These are phyloP conservation scores for Drosophila algonquin DNA, from an alignment of 2,888 invertebrate species.

Conservation along the genomic window DNA sequence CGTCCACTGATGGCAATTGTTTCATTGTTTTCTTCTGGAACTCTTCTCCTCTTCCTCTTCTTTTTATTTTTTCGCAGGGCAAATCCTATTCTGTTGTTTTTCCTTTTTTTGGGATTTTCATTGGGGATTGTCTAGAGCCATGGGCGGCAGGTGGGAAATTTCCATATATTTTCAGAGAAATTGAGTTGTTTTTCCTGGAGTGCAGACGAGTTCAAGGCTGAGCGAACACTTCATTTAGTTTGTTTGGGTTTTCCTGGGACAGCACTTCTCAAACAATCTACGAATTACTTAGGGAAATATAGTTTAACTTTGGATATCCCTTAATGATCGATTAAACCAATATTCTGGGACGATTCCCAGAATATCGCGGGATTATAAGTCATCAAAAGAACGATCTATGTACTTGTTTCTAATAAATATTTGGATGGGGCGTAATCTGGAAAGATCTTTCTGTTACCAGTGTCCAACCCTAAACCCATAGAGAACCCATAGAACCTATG, in stretches of 20 bases:
- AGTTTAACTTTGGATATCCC: too few relatives aligned
- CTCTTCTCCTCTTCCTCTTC: background rate
- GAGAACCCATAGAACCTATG: too few relatives aligned
- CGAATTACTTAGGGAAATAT: too few relatives aligned
- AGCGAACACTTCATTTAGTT: background rate
- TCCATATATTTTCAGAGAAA: background rate
- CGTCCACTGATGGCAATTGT: constrained; percentile 26
- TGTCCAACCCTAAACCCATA: too few relatives aligned
- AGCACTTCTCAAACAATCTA: too few relatives aligned
- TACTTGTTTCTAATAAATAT: too few relatives aligned
- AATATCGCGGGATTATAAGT: too few relatives aligned
- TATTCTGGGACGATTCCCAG: too few relatives aligned
- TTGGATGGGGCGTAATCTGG: too few relatives aligned
- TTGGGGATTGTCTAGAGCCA: background rate
- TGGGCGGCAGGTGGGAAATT: background rate
- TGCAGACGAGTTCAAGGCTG: background rate
- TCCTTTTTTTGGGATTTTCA: constrained; percentile 8
- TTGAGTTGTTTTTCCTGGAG: background rate
- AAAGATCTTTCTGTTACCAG: too few relatives aligned
- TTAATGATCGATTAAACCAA: too few relatives aligned
- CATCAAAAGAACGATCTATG: too few relatives aligned
- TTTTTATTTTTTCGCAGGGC: background rate
- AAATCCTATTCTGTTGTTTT: constrained; percentile 1
- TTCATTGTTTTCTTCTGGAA: constrained; percentile 22
- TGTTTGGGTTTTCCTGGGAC: background rate